Conservation (phyloP, 2,113 vertebrate species). For the Symphodus melops region DNA sequence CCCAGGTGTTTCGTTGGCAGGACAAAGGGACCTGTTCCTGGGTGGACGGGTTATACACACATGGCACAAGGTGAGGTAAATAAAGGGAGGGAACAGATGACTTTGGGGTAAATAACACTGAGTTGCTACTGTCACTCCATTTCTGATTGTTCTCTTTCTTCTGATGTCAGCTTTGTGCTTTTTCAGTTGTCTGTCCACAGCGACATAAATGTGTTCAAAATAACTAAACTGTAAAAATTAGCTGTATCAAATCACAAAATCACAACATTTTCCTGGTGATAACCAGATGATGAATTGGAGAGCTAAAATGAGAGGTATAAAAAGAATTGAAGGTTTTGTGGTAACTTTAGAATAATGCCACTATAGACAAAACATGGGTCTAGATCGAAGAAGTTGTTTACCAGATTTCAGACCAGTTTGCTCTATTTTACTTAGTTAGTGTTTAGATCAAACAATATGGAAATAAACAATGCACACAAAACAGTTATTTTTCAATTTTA, state of each 20-base stretch:
- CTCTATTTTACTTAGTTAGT: no score
- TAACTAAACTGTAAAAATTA: background rate
- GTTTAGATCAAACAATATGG: no score
- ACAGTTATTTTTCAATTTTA: no score
- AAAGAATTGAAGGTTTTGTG: no score
- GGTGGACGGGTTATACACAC: slow-evolving; percentile 48
- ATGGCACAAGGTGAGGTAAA: slow-evolving; percentile 58
- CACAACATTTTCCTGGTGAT: no score
- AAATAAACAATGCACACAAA: no score
- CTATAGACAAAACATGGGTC: no score
- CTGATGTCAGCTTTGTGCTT: background rate
- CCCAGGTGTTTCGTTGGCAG: slow-evolving; percentile 64
- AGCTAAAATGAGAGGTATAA: no score
- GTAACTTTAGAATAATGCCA: no score
- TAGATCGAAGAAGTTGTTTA: no score
- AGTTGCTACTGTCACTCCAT: background rate
- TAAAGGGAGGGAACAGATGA: slow-evolving; percentile 27
- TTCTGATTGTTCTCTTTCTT: background rate
- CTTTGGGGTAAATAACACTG: slow-evolving; percentile 54
- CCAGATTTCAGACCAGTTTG: no score
- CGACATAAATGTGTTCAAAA: background rate
- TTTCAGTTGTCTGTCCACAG: background rate
- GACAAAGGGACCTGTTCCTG: slow-evolving; percentile 46
- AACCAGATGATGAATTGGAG: no score
- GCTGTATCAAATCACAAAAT: background rate